Evolutionary conservation across 2,113 vertebrate genomes (phyloP).

Genomic region (Ceyx cyanopectus): DNA sequence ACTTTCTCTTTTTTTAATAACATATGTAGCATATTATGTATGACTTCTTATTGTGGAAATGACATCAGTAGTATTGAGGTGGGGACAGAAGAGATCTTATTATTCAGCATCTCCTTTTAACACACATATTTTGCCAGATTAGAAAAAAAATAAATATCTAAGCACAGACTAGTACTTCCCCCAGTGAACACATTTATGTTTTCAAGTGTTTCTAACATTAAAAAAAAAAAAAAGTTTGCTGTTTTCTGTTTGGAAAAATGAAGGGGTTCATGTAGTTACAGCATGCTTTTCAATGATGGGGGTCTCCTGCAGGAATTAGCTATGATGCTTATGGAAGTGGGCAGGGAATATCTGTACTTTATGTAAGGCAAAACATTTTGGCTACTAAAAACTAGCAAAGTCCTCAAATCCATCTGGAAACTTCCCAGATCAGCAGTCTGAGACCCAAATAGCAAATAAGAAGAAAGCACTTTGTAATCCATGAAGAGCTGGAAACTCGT

Average conservation of each 20-base stretch:
- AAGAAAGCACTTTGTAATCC: background rate
- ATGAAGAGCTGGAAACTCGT: background rate
- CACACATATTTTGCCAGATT: background rate
- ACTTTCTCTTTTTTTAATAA: background rate
- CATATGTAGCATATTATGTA: background rate
- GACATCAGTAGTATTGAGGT: background rate
- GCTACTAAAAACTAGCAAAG: background rate
- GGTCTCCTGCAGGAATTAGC: background rate
- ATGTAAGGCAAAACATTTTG: background rate
- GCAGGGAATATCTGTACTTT: background rate
- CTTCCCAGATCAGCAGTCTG: background rate
- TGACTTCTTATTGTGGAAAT: background rate
- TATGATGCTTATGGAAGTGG: background rate
- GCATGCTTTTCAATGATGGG: background rate
- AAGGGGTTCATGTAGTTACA: background rate
- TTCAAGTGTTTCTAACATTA: background rate
- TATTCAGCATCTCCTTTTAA: background rate
- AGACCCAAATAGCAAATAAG: background rate
- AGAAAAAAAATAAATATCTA: background rate
- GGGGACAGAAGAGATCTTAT: background rate
- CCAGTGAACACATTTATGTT: background rate
- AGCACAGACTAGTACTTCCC: background rate
- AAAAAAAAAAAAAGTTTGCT: background rate
- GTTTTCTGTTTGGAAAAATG: background rate
- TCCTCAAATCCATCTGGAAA: background rate